phyloP scores from a whole-genome alignment of 2,888 invertebrate genomes.

The Siphlonurus alternatus region DNA sequence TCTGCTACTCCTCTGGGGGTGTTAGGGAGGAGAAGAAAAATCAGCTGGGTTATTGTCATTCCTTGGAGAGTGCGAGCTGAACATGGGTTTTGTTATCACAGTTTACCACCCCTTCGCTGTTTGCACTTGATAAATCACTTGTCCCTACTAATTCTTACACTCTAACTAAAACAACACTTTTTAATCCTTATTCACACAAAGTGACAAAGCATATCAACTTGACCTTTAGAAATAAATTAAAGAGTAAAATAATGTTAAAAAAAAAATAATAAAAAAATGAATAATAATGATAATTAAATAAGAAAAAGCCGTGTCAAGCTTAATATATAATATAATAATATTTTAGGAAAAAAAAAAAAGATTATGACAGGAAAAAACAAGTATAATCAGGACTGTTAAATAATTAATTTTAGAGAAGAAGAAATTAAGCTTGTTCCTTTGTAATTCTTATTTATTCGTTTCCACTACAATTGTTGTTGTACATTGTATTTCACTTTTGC shows the following conservation, averaged over 20 bases:
- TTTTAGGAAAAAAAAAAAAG: neutral
- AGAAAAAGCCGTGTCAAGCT: neutral
- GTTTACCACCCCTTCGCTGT: too few relatives aligned
- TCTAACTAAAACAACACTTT: neutral
- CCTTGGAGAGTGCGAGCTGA: too few relatives aligned
- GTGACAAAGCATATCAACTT: neutral
- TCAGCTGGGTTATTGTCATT: too few relatives aligned
- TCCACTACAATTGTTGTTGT: neutral
- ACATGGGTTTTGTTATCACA: too few relatives aligned
- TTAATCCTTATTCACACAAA: neutral
- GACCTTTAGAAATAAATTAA: neutral
- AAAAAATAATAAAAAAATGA: neutral
- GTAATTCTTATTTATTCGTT: neutral
- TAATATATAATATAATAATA: neutral
- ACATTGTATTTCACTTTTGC: neutral
- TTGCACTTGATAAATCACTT: neutral
- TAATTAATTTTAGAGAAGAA: neutral
- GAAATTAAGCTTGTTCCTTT: neutral
- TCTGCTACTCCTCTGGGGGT: neutral
- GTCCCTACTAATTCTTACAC: neutral
- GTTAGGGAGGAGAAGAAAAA: neutral
- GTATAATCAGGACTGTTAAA: slow-evolving; percentile 1
- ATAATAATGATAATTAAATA: neutral
- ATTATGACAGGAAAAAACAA: neutral
- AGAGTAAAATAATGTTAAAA: neutral